These are phyloP conservation scores for Pyralis farinalis DNA, from an alignment of 2,888 invertebrate species.

Conservation along the genomic window DNA sequence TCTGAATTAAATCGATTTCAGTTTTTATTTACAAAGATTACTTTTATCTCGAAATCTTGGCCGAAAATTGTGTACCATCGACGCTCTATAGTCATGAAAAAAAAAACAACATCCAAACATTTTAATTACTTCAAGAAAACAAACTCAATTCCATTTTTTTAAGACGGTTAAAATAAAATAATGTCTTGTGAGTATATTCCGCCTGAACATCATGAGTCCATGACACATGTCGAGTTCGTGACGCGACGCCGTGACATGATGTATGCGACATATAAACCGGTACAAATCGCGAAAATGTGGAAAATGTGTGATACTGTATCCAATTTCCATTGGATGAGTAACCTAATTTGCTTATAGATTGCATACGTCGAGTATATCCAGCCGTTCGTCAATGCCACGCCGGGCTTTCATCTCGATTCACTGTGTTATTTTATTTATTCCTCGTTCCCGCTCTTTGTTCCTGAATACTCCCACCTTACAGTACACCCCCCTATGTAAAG, in stretches of 20 bases:
- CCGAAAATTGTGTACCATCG: no score
- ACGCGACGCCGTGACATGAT: neutral
- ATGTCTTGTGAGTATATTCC: no score
- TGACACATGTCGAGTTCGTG: conserved; percentile 1
- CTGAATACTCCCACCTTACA: neutral
- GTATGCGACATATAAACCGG: conserved; percentile 4
- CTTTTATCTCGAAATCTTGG: no score
- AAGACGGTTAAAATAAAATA: no score
- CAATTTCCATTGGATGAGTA: conserved; percentile 3
- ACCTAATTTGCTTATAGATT: conserved; percentile 10
- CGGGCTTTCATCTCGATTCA: neutral
- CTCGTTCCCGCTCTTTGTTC: conserved; percentile 4
- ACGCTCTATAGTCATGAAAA: no score
- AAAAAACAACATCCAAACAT: no score
- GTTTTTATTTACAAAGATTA: no score
- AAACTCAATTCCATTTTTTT: no score
- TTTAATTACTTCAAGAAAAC: no score
- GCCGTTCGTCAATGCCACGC: conserved; percentile 2
- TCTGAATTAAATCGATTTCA: no score
- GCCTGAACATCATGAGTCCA: no score
- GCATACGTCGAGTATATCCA: conserved; percentile 3
- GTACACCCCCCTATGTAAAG: no score
- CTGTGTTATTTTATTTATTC: conserved; percentile 4
- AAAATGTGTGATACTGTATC: conserved; percentile 3
- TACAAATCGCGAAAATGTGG: conserved; percentile 2